phyloP scores from a whole-genome alignment of 2,888 invertebrate genomes.

The Caenorhabditis sinica region DNA sequence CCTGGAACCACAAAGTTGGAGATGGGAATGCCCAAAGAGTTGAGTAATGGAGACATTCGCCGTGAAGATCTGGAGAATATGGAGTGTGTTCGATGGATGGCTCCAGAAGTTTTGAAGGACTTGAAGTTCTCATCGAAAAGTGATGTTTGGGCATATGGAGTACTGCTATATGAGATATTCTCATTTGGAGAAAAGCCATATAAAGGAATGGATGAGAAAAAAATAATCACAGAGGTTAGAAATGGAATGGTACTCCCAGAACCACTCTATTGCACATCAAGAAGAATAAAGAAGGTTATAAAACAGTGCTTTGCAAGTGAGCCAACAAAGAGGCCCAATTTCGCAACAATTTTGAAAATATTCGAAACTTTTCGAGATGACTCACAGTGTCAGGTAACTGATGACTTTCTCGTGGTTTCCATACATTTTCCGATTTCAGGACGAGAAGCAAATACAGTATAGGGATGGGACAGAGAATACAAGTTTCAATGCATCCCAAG shows the following conservation, averaged over 20 bases:
- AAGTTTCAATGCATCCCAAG: constrained; percentile 68
- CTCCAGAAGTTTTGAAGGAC: constrained; percentile 95
- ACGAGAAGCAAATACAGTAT: constrained; percentile 61
- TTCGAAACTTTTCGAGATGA: constrained; percentile 78
- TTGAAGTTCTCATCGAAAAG: constrained; percentile 97
- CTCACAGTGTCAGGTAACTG: constrained; percentile 72
- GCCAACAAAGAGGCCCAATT: constrained; percentile 72
- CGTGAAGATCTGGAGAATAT: constrained; percentile 43
- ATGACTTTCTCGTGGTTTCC: neutral
- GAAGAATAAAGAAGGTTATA: constrained; percentile 85
- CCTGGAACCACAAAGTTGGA: constrained; percentile 57
- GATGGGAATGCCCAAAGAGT: constrained; percentile 27
- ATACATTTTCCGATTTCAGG: no score
- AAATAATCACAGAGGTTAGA: constrained; percentile 38
- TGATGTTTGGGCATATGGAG: constrained; percentile 90
- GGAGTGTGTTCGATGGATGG: constrained; percentile 91
- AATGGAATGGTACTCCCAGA: constrained; percentile 88
- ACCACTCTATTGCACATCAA: constrained; percentile 90
- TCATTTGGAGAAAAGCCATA: constrained; percentile 98
- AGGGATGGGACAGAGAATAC: constrained; percentile 67
- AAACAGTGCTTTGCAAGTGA: constrained; percentile 71
- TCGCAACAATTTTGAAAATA: constrained; percentile 66
- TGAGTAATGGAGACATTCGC: neutral
- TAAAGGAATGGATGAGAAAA: constrained; percentile 90
- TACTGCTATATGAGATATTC: constrained; percentile 97